Base-by-base conservation (phyloP, 2,797 vertebrate species). In the Gouania willdenowi region DNA sequence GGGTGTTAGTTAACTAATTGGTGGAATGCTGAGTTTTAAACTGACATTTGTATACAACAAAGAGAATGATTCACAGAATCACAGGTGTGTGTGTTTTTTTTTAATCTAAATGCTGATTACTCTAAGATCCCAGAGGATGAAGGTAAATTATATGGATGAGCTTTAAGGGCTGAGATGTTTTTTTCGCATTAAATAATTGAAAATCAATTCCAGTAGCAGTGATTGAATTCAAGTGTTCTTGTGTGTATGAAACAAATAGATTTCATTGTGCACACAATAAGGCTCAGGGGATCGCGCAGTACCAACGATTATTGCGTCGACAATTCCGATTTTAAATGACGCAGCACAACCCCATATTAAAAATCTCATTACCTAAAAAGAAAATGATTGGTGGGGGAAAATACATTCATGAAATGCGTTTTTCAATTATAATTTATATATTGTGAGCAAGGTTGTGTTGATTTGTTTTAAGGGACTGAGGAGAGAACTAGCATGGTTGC, bases 81-180 rank as follows among this genome's bases (percentile, higher is more conserved):
- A n/a, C n/a, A n/a, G n/a, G n/a, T n/a, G 3, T 31, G 37, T 55
- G 58, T 73, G 76, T 68, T 66, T 39, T 39, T 66, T 72, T 75
- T 57, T 63, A 75, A 78, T 83, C 48, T 77, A 78, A 76, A 82
- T 80, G 72, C 69, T 75, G 60, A 79, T 75, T 47, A 32, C 48
- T 37, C n/a, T 28, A n/a, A 39, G 29, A 12, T 58, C 64, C 64
- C 56, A 7, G 5, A 39, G 42, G 48, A 45, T 32, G 5, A 37
- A 25, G 12, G 29, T 61, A 69, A 77, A 59, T 7, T 4, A 62
- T 64, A 79, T 62, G 38, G 57, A 84, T 78, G 57, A 60, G 61
- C 48, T 61, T 36, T 33, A 30, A 11, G 35, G 17, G 5, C 39
- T 9, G 28, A 26, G 32, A 41, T 25, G 26, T 11, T 43, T n/a